Evolutionary conservation across 2,113 vertebrate genomes (phyloP).

Genomic region (Ariopsis seemanni): DNA sequence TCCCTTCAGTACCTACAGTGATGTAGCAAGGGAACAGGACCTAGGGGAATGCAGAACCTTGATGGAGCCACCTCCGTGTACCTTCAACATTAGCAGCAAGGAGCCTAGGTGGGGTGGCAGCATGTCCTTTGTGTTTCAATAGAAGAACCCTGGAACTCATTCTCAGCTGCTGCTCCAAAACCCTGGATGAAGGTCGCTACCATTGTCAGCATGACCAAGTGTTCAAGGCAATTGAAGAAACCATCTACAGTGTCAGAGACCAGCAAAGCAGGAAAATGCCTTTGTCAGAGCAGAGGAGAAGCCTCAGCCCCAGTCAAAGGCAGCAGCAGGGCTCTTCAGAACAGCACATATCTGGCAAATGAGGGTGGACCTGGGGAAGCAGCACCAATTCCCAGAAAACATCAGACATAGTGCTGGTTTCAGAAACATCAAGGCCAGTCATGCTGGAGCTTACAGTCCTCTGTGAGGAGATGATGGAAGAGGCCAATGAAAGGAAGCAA

Average conservation of each 20-base stretch:
- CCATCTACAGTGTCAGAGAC: neutral
- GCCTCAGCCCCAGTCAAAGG: neutral
- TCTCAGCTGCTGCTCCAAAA: neutral
- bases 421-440: neutral
- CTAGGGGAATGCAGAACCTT: neutral
- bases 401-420: neutral
- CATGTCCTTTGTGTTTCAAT: neutral
- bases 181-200: neutral
- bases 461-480: neutral
- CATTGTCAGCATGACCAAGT: neutral
- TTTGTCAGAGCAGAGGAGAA: neutral
- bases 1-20: neutral
- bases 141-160: neutral
- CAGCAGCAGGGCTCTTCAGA: neutral
- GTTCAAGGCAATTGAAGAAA: neutral
- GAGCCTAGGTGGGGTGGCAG: neutral
- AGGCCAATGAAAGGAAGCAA: too few species aligned
- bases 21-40: neutral
- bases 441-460: neutral
- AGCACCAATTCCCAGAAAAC: neutral
- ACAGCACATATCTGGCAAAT: neutral
- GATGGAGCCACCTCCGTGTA: neutral
- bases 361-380: neutral
- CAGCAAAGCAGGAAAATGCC: neutral
- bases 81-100: neutral